These are phyloP conservation scores for Tetranychus truncatus DNA, from an alignment of 2,888 invertebrate genomes.

Conservation along the genomic window DNA sequence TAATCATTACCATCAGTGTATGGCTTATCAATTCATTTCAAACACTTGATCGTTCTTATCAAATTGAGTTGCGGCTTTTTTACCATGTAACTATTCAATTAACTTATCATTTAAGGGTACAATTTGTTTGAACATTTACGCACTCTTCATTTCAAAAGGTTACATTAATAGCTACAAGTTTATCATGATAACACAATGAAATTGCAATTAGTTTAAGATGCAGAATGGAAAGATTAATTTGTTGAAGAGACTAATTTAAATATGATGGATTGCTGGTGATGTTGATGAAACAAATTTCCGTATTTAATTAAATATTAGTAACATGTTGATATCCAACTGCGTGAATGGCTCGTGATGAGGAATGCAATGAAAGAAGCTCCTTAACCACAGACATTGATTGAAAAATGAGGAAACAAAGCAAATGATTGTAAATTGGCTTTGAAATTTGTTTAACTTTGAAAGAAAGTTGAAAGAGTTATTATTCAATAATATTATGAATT, in stretches of 20 bases:
- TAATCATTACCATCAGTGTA: no score
- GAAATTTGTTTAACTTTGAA: not conserved
- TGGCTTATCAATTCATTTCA: no score
- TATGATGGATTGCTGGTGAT: not conserved
- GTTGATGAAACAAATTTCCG: not conserved
- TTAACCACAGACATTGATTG: not conserved
- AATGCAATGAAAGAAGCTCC: not conserved
- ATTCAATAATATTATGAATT: no score
- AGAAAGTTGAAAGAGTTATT: no score
- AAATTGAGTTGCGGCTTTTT: no score
- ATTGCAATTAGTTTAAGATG: not conserved
- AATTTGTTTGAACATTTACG: no score
- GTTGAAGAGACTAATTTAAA: not conserved
- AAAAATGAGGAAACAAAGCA: not conserved
- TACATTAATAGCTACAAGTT: no score
- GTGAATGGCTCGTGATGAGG: not conserved
- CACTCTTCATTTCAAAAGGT: no score
- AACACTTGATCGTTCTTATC: no score
- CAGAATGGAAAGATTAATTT: not conserved
- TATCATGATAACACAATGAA: not conserved
- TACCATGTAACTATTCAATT: no score
- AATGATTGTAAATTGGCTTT: not conserved
- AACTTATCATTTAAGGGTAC: no score
- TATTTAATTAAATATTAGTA: not conserved
- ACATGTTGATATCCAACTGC: not conserved